A percentile compares a stretch with the other conserved stretches of the same genome.
phyloP scores from a whole-genome alignment of 2,888 invertebrate genomes.

The Eupithecia inturbata region DNA sequence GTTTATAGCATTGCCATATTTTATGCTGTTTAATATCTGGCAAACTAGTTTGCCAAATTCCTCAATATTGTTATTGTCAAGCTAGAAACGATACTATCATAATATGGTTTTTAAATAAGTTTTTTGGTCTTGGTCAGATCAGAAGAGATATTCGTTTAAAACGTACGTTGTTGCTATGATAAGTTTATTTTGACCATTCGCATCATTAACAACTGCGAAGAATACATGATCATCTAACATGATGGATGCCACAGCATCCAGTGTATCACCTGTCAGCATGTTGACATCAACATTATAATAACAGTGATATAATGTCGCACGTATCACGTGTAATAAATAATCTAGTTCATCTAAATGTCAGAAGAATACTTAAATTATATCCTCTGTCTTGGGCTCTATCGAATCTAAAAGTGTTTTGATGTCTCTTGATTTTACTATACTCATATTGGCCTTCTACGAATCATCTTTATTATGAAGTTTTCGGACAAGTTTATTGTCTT shows the following conservation, averaged over 20 bases:
- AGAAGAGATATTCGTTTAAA: neutral
- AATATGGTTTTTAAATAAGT: neutral
- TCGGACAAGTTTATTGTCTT: neutral
- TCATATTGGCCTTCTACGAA: neutral
- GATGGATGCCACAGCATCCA: conserved; percentile 14
- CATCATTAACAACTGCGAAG: conserved; percentile 11
- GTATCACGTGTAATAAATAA: conserved; percentile 11
- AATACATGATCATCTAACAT: conserved; percentile 13
- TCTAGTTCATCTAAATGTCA: conserved; percentile 18
- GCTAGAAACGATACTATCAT: neutral
- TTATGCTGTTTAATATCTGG: neutral
- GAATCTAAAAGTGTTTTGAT: conserved; percentile 2
- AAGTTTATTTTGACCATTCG: neutral
- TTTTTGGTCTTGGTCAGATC: neutral
- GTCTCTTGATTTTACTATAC: neutral
- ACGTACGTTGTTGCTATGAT: neutral
- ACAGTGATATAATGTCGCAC: conserved; percentile 12
- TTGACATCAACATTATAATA: conserved; percentile 25
- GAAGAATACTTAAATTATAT: conserved; percentile 6
- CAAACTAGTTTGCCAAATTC: neutral
- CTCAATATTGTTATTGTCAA: neutral
- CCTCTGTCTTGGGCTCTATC: neutral
- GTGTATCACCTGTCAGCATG: conserved; percentile 25
- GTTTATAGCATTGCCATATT: neutral
- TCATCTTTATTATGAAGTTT: neutral